Evolutionary conservation across 1,140 invertebrate genomes (phyloP), one percentile per base, ranked within the genome.

Genomic region (Brachionus sp.): DNA sequence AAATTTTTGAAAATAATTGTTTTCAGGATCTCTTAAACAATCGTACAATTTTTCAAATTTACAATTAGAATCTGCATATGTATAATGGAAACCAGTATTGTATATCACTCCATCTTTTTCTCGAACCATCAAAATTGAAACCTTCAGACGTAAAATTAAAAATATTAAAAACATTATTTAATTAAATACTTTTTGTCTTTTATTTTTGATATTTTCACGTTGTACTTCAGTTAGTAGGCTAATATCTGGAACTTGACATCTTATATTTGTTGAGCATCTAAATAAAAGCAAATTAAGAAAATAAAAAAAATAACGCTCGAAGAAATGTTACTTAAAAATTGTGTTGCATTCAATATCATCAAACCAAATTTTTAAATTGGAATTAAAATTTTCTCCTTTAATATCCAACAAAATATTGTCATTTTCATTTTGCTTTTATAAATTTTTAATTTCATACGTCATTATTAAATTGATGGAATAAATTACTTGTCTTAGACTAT

Each of bases 361-460:
- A 89, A 99, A 98, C 97, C 97, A 99, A 12, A 98, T 96, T 86
- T 89, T 95, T 35, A 99, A 88, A 82, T 93, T 95, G 0, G 96
- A 95, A 16, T 94, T 96, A 88, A 99, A 98, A 89, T 98, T 97
- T 88, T 98, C 96, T 0, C 97, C 97, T n/a, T 94, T 95, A 7
- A 99, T 89, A 87, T 99, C 97, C 73, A 99, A 87, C 95, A 98
- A 97, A 1, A 96, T 95, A 25, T 96, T 96, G 0, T 96, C 97
- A 90, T 98, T 44, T 66, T 80, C 77, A 62, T 80, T 35, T n/a
- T 12, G 12, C 77, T 80, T 2, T n/a, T 39, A 19, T 25, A 13
- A 13, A 42, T 1, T 42, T 75, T 42, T 29, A 29, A 25, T 70
- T n/a, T n/a, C 29, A 16, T 70, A 1, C 5, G 4, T 29, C 13